Base-by-base conservation (phyloP, 2,888 invertebrate species). In the Tetragnatha montana region DNA sequence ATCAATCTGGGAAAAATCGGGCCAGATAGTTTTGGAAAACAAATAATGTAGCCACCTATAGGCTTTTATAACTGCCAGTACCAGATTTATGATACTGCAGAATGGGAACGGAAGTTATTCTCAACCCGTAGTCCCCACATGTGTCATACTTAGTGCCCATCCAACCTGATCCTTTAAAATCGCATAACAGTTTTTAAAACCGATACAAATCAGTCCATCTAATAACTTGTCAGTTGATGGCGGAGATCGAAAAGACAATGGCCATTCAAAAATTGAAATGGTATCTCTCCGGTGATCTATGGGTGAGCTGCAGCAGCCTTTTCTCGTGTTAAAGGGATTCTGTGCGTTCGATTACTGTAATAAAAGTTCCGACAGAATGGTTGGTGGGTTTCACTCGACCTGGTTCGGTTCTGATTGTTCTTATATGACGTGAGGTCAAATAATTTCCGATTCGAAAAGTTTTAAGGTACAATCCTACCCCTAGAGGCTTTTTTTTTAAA, bases 101-200 rank as follows among this genome's bases (percentile, higher is more conserved):
- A 35, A 35, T 35, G 4, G 35, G 35, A 35, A 35, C 35, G 35
- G 35, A 35, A 35, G 35, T 35, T 35, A 4, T 35, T 35, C 35
- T 35, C 35, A 35, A 35, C 35, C 35, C 35, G 4, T 35, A 35
- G 35, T 35, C 1, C 35, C 35, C 35, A 35, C 4, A 35, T 35
- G 1, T 35, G 35, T 35, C 35, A 35, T 35, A 35, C 35, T 35
- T 35, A 35, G 35, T 35, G 35, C 50, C 47, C 82, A 8, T n/a
- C 22, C 22, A 2, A 12, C 50, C 49, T 51, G 60, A 82, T 74
- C 73, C 60, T 21, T n/a, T 10, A 2, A 21, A 10, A 74, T 35
- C 22, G 60, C 73, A 82, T 74, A 35, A 82, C 82, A 71, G 82
- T 82, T 82, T 82, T 51, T 22, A 82, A 81, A 82, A 74, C 60